These are phyloP conservation scores for Gallinago solitaria DNA, from an alignment of 2,797 vertebrate species.

Conservation along the genomic window DNA sequence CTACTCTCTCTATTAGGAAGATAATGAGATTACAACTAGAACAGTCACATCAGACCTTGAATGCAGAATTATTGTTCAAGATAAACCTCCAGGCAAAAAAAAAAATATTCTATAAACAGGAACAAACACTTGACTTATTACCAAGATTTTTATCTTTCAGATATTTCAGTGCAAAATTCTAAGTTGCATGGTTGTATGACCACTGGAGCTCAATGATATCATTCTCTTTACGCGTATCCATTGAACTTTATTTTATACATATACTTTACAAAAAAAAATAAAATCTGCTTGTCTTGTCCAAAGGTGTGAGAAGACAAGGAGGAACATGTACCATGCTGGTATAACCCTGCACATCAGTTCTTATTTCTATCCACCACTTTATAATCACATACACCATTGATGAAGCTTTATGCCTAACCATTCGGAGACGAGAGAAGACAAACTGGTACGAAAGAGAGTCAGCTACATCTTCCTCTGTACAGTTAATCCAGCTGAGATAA, in stretches of 20 bases:
- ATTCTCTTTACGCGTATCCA: not conserved
- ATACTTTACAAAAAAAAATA: not conserved
- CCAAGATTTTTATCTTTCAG: not conserved
- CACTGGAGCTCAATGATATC: not conserved
- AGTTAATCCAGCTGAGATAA: not conserved
- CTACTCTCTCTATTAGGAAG: not conserved
- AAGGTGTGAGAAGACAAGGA: not conserved
- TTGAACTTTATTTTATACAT: not conserved
- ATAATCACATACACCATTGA: not conserved
- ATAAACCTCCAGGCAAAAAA: not conserved
- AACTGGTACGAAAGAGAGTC: not conserved
- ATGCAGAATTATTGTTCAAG: not conserved
- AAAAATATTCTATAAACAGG: not conserved
- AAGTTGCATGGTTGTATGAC: not conserved
- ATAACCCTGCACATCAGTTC: not conserved
- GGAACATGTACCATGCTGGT: not conserved
- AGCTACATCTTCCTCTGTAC: not conserved
- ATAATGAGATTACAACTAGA: not conserved
- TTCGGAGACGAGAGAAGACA: not conserved
- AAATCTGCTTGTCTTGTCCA: rapidly evolving
- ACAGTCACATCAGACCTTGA: not conserved
- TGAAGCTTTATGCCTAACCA: not conserved
- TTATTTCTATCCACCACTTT: not conserved
- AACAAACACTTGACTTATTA: not conserved
- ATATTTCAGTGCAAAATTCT: not conserved